Percentiles rank a stretch among this genome's conserved stretches.
Conservation (phyloP, 1,140 invertebrate genomes). For the Heliconius hewitsoni region DNA sequence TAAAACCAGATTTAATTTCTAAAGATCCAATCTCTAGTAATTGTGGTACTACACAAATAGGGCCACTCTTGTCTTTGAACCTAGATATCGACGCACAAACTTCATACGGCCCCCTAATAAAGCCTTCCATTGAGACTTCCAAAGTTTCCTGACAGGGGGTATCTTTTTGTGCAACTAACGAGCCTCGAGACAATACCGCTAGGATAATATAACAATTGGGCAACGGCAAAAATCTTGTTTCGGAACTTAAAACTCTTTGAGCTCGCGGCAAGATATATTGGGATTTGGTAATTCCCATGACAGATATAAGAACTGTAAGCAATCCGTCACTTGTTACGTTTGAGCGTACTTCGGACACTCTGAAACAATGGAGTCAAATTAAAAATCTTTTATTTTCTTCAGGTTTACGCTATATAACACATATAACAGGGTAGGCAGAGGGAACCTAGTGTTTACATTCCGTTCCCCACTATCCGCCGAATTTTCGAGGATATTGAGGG, state of each 20-base stretch:
- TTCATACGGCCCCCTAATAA: slow-evolving; percentile 76
- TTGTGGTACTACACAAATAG: slow-evolving; percentile 81
- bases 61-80: slow-evolving; percentile 66
- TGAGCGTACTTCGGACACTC: slow-evolving; percentile 77
- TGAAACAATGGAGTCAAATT: slow-evolving; percentile 48
- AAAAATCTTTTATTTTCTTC: too few species aligned
- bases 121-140: slow-evolving; percentile 77
- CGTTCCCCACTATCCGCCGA: too few species aligned
- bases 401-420: too few species aligned
- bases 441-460: too few species aligned
- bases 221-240: slow-evolving; percentile 55
- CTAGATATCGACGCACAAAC: slow-evolving; percentile 77
- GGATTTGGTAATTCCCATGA: slow-evolving; percentile 66
- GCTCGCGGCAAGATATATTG: slow-evolving; percentile 59
- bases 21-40: slow-evolving; percentile 65
- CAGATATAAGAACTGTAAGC: slow-evolving; percentile 72
- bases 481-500: too few species aligned
- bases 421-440: too few species aligned
- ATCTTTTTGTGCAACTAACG: slow-evolving; percentile 77
- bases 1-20: slow-evolving; percentile 75
- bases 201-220: slow-evolving; percentile 76
- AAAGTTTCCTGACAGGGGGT: slow-evolving; percentile 71
- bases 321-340: slow-evolving; percentile 75
- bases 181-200: slow-evolving; percentile 71
- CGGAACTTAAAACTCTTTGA: slow-evolving; percentile 60